Conservation (phyloP, 2,113 vertebrate genomes). For the Chitala chitala region DNA sequence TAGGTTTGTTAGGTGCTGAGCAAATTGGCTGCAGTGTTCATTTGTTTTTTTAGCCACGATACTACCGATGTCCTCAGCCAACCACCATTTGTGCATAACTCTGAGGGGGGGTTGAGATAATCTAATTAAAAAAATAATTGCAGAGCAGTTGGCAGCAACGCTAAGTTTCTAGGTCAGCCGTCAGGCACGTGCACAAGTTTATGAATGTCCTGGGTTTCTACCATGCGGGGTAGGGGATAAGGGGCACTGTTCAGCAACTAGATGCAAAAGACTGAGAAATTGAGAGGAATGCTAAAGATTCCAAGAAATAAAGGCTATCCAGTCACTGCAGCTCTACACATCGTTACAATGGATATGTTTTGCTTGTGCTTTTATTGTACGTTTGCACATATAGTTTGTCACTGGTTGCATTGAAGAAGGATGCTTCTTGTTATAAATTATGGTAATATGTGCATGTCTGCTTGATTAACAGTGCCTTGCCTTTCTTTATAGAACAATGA, state of each 20-base stretch:
- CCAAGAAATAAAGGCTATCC: background rate
- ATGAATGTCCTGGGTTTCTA: background rate
- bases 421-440: background rate
- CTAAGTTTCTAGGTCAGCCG: constrained; percentile 13
- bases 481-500: constrained; percentile 63
- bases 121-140: constrained; percentile 61
- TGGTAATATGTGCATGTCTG: background rate
- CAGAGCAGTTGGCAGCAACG: constrained; percentile 53
- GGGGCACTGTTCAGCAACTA: background rate
- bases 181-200: background rate
- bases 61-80: no score
- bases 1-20: constrained; percentile 29
- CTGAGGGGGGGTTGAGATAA: constrained; percentile 46
- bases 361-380: background rate
- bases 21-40: constrained; percentile 44
- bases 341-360: background rate
- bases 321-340: background rate
- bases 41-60: no score
- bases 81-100: no score
- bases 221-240: background rate
- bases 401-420: no score
- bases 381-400: no score
- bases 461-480: background rate
- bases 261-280: background rate
- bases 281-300: background rate